These are phyloP conservation scores for Cynodonichthys magdalenae DNA, from an alignment of 2,797 vertebrate genomes.

Conservation along the genomic window DNA sequence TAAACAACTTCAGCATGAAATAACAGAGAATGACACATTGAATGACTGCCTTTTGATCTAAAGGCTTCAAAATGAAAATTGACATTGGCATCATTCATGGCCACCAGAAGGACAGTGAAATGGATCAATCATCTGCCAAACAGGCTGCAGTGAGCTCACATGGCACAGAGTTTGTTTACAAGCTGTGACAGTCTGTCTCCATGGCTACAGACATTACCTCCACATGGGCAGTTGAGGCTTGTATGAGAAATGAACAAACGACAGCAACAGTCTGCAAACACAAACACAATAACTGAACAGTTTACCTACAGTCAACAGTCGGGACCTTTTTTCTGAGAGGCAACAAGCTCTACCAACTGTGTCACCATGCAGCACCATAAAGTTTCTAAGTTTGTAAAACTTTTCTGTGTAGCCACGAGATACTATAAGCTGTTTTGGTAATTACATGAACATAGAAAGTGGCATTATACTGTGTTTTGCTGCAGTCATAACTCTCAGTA, in stretches of 20 bases:
- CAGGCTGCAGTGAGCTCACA: slow-evolving; percentile 27
- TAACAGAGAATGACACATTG: slow-evolving; percentile 16
- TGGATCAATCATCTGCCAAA: slow-evolving; percentile 40
- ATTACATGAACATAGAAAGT: no score
- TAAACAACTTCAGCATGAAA: slow-evolving; percentile 8
- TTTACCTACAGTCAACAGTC: neutral
- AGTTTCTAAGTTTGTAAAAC: no score
- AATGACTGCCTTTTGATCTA: slow-evolving; percentile 5
- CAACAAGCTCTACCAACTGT: neutral
- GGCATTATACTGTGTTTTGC: neutral
- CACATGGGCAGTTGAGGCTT: slow-evolving; percentile 12
- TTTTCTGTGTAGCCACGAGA: no score
- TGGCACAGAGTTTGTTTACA: slow-evolving; percentile 36
- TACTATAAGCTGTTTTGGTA: no score
- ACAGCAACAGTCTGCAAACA: neutral
- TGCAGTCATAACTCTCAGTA: neutral
- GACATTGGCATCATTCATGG: slow-evolving; percentile 35
- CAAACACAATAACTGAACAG: slow-evolving; percentile 7
- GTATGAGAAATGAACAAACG: slow-evolving; percentile 26
- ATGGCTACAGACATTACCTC: slow-evolving; percentile 47
- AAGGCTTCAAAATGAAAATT: slow-evolving; percentile 26
- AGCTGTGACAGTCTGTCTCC: slow-evolving; percentile 33
- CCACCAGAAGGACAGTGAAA: slow-evolving; percentile 27
- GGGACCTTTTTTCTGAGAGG: neutral
- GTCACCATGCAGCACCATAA: no score